A percentile compares a stretch with the other conserved stretches of the same genome.
These are phyloP conservation scores for Myiozetetes cayanensis DNA, from an alignment of 2,113 vertebrate genomes.

Conservation along the genomic window DNA sequence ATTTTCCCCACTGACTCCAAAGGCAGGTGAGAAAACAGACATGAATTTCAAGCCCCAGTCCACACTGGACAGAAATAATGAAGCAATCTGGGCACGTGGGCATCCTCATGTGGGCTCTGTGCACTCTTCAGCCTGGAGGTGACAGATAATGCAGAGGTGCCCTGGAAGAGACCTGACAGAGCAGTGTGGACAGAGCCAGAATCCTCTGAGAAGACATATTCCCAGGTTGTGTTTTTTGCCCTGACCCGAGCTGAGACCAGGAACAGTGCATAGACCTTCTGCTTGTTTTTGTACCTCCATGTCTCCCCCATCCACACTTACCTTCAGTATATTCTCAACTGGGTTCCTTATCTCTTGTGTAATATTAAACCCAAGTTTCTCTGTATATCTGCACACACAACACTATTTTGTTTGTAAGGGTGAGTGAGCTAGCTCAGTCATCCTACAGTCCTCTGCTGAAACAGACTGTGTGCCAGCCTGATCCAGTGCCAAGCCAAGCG, in stretches of 20 bases:
- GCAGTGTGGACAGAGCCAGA: neutral
- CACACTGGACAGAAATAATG: neutral
- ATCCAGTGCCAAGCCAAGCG: neutral
- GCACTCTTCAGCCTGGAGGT: neutral
- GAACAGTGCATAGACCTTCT: neutral
- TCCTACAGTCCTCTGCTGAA: neutral
- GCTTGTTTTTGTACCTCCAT: neutral
- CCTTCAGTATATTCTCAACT: neutral
- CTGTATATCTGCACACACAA: neutral
- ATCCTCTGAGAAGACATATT: neutral
- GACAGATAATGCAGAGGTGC: neutral
- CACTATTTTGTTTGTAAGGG: neutral
- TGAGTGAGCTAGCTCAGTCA: neutral
- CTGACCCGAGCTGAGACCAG: neutral
- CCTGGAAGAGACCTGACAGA: neutral
- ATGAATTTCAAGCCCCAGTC: neutral
- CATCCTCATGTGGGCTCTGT: neutral
- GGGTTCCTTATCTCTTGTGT: neutral
- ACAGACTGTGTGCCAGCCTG: neutral
- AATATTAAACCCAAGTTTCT: neutral
- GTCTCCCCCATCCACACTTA: rapidly evolving
- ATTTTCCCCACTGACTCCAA: neutral
- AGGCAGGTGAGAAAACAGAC: neutral
- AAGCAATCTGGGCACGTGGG: rapidly evolving
- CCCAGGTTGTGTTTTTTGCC: neutral